Base-by-base conservation (phyloP, 1,140 invertebrate genomes). In the Neodiprion virginianus region DNA sequence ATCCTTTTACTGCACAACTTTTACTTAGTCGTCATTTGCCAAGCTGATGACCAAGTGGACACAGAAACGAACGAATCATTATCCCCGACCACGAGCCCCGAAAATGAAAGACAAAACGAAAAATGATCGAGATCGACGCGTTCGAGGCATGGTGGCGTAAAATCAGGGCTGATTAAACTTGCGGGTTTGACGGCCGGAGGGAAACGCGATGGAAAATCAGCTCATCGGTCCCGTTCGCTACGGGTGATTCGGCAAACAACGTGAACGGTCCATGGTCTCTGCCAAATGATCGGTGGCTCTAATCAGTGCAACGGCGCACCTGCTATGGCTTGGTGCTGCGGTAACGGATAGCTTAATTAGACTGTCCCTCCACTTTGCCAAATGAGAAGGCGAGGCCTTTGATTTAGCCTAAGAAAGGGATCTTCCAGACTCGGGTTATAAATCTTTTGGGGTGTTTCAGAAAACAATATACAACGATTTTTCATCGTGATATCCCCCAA, bases 261-360 rank as follows among this genome's bases (percentile, higher is more conserved):
- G 74, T 67, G 72, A 67, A 69, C 75, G 66, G 77, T 61, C 53
- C n/a, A 17, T 40, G 28, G 28, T 12, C 53, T 72, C 74, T 72
- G 67, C 67, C 77, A 79, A 84, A 84, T 82, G 83, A 83, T 79
- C 77, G 83, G 83, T 82, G 71, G 80, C 75, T 83, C 79, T 84
- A 85, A 84, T 84, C 80, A 85, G 79, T 78, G 76, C 77, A 71
- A 28, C 75, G 72, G 48, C 72, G n/a, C 10, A 17, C 65, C 47
- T 17, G 11, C 5, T 8, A 61, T 17, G 53, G n/a, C 53, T 61
- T 61, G 53, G 53, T 61, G 53, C 7, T 68, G 79, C 61, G 72
- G 77, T 76, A 77, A 79, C 67, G 75, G 82, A 81, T 83, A 81
- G 81, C 81, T 82, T 82, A 82, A 84, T 84, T 84, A 81, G 76